phyloP scores from a whole-genome alignment of 2,113 vertebrate genomes.

The Tenebrosternarchus preto region DNA sequence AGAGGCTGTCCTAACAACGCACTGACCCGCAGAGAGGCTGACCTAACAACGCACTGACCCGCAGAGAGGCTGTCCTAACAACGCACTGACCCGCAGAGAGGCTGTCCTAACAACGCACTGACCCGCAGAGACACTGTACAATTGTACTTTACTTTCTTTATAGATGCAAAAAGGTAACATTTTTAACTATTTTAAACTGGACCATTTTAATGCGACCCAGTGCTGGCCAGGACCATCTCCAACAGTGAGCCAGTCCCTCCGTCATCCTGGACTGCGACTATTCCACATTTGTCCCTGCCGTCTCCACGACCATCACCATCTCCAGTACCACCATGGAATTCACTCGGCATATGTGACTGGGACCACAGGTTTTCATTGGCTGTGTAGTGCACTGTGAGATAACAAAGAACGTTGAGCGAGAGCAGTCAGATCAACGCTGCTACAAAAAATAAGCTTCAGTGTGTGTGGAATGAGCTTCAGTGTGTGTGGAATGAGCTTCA shows the following conservation, averaged over 20 bases:
- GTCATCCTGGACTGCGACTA: background rate
- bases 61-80: too few relatives aligned
- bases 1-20: too few relatives aligned
- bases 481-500: background rate
- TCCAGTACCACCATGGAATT: background rate
- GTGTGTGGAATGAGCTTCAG: too few relatives aligned
- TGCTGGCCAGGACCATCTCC: background rate
- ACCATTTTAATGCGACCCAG: background rate
- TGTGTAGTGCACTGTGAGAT: background rate
- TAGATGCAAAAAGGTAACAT: constrained; percentile 33
- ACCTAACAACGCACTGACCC: too few relatives aligned
- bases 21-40: too few relatives aligned
- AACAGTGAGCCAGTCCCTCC: background rate
- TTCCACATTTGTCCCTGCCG: background rate
- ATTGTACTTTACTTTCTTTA: constrained; percentile 38
- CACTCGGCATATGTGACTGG: background rate
- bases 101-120: too few relatives aligned
- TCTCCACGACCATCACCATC: background rate
- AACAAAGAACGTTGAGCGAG: background rate
- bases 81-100: too few relatives aligned
- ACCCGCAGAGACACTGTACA: constrained; percentile 39
- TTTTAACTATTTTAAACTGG: constrained; percentile 41
- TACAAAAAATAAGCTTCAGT: background rate
- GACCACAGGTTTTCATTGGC: background rate
- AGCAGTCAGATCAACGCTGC: background rate